phyloP scores from a whole-genome alignment of 2,888 invertebrate species.

The Pantelozetes paolii region DNA sequence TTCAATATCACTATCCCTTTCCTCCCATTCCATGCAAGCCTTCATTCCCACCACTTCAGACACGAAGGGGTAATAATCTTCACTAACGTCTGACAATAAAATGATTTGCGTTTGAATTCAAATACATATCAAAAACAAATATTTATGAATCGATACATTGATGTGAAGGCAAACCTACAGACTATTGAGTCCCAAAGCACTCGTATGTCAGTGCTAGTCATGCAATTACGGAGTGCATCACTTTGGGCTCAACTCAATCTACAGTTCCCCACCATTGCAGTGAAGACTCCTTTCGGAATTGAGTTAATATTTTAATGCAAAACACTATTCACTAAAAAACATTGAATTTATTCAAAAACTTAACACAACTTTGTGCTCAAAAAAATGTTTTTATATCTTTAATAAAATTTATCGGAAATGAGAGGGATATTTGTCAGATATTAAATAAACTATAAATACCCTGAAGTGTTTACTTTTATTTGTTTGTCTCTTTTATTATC shows the following conservation, averaged over 20 bases:
- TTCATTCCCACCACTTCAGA: too few relatives aligned
- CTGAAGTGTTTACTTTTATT: constrained; percentile 18
- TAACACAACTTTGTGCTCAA: too few relatives aligned
- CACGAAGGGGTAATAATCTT: too few relatives aligned
- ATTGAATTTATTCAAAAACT: too few relatives aligned
- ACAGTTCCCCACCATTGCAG: not conserved
- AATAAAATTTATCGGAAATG: not conserved
- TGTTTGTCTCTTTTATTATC: not conserved
- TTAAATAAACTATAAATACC: not conserved
- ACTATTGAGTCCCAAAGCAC: constrained; percentile 17
- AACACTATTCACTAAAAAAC: too few relatives aligned
- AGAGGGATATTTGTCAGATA: too few relatives aligned
- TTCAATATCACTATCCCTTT: too few relatives aligned
- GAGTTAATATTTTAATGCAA: not conserved
- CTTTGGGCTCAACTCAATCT: not conserved
- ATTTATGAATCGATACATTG: constrained; percentile 26
- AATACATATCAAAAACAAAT: constrained; percentile 19
- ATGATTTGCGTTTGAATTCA: not conserved
- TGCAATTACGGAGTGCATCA: not conserved
- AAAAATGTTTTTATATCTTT: not conserved
- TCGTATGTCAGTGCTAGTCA: constrained; percentile 7
- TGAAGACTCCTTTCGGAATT: not conserved
- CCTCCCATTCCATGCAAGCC: too few relatives aligned
- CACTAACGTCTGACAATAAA: not conserved
- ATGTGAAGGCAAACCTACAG: not conserved